Conservation (phyloP, 1,140 invertebrate species). For the Platyura marginata region DNA sequence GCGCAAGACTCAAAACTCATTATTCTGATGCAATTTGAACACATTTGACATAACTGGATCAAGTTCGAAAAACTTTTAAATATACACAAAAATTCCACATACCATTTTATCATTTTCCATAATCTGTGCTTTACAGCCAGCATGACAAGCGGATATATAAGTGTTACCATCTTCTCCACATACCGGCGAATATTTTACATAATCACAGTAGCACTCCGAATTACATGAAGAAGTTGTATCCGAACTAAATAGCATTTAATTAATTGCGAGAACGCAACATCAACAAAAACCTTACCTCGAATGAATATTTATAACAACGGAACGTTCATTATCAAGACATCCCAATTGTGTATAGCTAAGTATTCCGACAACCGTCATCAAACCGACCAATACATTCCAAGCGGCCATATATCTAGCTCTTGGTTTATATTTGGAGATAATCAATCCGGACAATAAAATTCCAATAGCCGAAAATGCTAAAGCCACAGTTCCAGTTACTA, state of each 20-base stretch:
- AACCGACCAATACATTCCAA: constrained; percentile 53
- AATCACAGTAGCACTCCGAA: constrained; percentile 40
- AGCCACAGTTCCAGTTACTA: constrained; percentile 50
- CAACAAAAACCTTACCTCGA: neutral
- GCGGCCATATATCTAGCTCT: constrained; percentile 43
- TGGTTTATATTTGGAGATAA: constrained; percentile 50
- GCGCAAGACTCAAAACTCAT: no score
- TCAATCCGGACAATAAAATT: constrained; percentile 42
- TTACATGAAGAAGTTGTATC: constrained; percentile 30
- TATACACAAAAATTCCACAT: no score
- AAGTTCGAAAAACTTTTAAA: no score
- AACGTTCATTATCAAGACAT: constrained; percentile 32
- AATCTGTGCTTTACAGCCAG: constrained; percentile 34
- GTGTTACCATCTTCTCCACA: constrained; percentile 37
- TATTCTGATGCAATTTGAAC: no score
- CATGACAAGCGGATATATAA: constrained; percentile 52
- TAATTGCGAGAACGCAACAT: no score
- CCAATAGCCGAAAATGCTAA: constrained; percentile 53
- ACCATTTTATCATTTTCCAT: constrained; percentile 14
- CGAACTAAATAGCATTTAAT: no score
- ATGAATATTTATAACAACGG: no score
- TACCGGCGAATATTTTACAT: constrained; percentile 47
- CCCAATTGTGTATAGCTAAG: constrained; percentile 48
- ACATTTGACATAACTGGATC: no score
- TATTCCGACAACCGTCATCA: constrained; percentile 40